These are phyloP conservation scores for Megalonaias nervosa DNA, from an alignment of 1,140 invertebrate genomes.

Conservation along the genomic window DNA sequence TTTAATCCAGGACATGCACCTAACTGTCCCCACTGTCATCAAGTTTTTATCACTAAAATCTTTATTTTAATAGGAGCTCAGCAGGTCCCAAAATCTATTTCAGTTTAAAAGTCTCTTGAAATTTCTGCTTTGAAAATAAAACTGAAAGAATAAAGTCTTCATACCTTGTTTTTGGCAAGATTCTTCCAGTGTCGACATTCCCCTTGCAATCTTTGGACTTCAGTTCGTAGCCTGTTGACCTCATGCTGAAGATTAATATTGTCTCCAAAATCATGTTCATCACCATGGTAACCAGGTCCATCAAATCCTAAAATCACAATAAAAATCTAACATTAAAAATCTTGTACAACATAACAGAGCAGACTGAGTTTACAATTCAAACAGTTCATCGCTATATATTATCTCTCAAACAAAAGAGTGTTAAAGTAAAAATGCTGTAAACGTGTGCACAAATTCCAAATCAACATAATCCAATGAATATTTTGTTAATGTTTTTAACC, in stretches of 20 bases:
- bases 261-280: constrained; percentile 68
- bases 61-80: not conserved
- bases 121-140: constrained; percentile 5
- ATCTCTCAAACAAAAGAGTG: too few species aligned
- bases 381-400: too few species aligned
- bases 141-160: constrained; percentile 13
- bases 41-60: not conserved
- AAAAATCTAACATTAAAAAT: too few species aligned
- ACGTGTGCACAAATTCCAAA: too few species aligned
- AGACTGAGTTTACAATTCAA: too few species aligned
- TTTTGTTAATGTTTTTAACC: too few species aligned
- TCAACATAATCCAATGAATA: too few species aligned
- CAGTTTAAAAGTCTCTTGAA: constrained; percentile 11
- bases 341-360: too few species aligned
- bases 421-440: too few species aligned
- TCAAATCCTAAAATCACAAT: constrained; percentile 40
- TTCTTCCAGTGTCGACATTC: constrained; percentile 64
- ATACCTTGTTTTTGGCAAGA: constrained; percentile 47
- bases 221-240: constrained; percentile 64
- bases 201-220: constrained; percentile 55
- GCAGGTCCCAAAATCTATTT: not conserved
- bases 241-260: constrained; percentile 68
- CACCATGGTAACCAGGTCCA: constrained; percentile 34
- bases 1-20: not conserved
- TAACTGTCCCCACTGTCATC: not conserved